A percentile compares a stretch with the other conserved stretches of the same genome.
These are phyloP conservation scores for Tipula confusa DNA, from an alignment of 2,888 invertebrate species.

Conservation along the genomic window DNA sequence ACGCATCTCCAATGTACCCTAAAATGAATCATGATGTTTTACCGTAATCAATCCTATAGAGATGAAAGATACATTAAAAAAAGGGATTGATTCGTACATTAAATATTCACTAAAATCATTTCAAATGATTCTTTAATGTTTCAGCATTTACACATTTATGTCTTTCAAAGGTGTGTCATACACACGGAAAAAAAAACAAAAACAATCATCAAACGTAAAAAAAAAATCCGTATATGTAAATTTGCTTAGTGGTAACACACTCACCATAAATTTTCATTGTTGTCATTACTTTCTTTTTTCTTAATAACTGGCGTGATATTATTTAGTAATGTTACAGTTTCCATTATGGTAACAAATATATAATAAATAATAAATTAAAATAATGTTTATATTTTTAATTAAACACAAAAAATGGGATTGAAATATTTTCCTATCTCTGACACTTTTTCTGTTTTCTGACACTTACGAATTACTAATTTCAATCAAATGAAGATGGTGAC, in stretches of 20 bases:
- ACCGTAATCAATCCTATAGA: background rate
- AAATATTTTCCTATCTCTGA: background rate
- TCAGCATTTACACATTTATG: background rate
- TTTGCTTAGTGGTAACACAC: slow-evolving; percentile 31
- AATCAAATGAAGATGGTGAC: background rate
- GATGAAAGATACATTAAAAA: background rate
- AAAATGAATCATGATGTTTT: background rate
- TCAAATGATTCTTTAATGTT: background rate
- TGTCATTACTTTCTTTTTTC: slow-evolving; percentile 60
- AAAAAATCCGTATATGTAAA: background rate
- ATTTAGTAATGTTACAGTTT: slow-evolving; percentile 31
- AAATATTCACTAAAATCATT: background rate
- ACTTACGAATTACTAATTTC: slow-evolving; percentile 20
- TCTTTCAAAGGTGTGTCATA: slow-evolving; percentile 3
- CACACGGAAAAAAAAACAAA: background rate
- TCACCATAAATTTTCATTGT: slow-evolving; percentile 65
- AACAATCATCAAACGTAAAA: background rate
- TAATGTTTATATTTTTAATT: background rate
- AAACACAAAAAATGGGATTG: background rate
- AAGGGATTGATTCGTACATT: background rate
- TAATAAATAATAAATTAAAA: slow-evolving; percentile 7
- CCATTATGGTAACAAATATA: slow-evolving; percentile 31
- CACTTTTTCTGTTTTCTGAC: slow-evolving; percentile 16
- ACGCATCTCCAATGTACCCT: background rate
- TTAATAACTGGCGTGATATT: slow-evolving; percentile 42